These are phyloP conservation scores for Parascotia fuliginaria DNA, from an alignment of 2,888 invertebrate species.

Conservation along the genomic window DNA sequence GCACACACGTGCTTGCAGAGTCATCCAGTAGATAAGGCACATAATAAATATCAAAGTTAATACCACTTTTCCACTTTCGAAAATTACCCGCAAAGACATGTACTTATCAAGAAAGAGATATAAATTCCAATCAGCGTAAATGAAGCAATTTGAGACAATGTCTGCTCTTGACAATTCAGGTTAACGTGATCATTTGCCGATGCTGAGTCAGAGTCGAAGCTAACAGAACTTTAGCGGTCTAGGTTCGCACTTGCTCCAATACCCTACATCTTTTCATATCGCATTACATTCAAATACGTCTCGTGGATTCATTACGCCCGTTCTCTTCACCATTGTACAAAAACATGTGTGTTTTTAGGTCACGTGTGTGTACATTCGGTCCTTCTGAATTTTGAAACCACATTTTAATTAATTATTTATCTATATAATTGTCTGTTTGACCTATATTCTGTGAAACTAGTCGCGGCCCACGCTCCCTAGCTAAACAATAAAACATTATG, in stretches of 20 bases:
- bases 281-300: slow-evolving; percentile 65
- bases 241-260: slow-evolving; percentile 72
- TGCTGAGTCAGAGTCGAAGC: slow-evolving; percentile 68
- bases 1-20: slow-evolving; percentile 11
- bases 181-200: slow-evolving; percentile 66
- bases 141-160: slow-evolving; percentile 57
- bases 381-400: slow-evolving; percentile 23
- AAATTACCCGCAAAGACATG: slow-evolving; percentile 11
- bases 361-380: slow-evolving; percentile 31
- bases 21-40: slow-evolving; percentile 31
- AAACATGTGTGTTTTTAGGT: slow-evolving; percentile 45
- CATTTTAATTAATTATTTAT: slow-evolving; percentile 17
- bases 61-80: slow-evolving; percentile 28
- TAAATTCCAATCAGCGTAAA: slow-evolving; percentile 53
- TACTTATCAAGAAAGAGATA: slow-evolving; percentile 22
- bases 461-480: slow-evolving; percentile 56
- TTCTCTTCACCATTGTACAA: slow-evolving; percentile 51
- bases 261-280: slow-evolving; percentile 75
- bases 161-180: slow-evolving; percentile 65
- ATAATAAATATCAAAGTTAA: slow-evolving; percentile 6
- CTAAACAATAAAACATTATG: slow-evolving; percentile 68
- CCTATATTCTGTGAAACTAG: slow-evolving; percentile 52
- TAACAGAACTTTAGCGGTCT: slow-evolving; percentile 71
- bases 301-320: slow-evolving; percentile 63
- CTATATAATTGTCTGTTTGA: slow-evolving; percentile 42